Evolutionary conservation across 2,888 invertebrate genomes (phyloP).

Genomic region (Cheilosia soror): DNA sequence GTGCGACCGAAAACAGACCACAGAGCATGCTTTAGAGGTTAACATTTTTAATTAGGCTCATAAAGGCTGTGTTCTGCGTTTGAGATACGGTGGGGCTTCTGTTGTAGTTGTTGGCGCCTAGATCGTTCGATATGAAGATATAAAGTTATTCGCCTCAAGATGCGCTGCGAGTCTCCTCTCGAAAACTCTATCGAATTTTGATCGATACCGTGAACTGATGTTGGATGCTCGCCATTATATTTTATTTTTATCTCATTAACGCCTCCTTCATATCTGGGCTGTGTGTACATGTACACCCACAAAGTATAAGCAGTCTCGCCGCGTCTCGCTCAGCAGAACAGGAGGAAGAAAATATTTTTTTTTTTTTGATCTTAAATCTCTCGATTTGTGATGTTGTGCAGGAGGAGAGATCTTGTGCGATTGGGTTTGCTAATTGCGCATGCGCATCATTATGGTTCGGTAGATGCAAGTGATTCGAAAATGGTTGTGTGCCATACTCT

Average conservation of each 20-base stretch:
- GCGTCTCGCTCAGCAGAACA: neutral
- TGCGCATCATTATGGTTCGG: slow-evolving; percentile 70
- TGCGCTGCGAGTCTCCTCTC: slow-evolving; percentile 2
- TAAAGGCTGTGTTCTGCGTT: slow-evolving; percentile 52
- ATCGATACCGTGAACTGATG: slow-evolving; percentile 68
- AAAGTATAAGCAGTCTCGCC: neutral
- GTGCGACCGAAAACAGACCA: slow-evolving; percentile 46
- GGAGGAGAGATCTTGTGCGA: slow-evolving; percentile 62
- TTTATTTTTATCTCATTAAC: slow-evolving; percentile 68
- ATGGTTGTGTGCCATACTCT: slow-evolving; percentile 65
- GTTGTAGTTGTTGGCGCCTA: slow-evolving; percentile 67
- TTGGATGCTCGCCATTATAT: slow-evolving; percentile 34
- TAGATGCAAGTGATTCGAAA: slow-evolving; percentile 43
- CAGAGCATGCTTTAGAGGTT: slow-evolving; percentile 45
- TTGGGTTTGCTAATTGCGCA: slow-evolving; percentile 71
- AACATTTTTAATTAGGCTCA: slow-evolving; percentile 73
- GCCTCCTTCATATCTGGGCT: slow-evolving; percentile 56
- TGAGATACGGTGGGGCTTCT: slow-evolving; percentile 40
- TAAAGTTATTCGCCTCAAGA: slow-evolving; percentile 57
- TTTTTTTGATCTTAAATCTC: slow-evolving; percentile 51
- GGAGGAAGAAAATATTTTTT: slow-evolving; percentile 25
- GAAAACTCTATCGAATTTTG: slow-evolving; percentile 65
- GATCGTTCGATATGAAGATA: slow-evolving; percentile 70
- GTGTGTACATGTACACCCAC: slow-evolving; percentile 46
- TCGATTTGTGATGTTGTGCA: slow-evolving; percentile 45